These are phyloP conservation scores for Morone saxatilis DNA, from an alignment of 2,113 vertebrate genomes.

Conservation along the genomic window DNA sequence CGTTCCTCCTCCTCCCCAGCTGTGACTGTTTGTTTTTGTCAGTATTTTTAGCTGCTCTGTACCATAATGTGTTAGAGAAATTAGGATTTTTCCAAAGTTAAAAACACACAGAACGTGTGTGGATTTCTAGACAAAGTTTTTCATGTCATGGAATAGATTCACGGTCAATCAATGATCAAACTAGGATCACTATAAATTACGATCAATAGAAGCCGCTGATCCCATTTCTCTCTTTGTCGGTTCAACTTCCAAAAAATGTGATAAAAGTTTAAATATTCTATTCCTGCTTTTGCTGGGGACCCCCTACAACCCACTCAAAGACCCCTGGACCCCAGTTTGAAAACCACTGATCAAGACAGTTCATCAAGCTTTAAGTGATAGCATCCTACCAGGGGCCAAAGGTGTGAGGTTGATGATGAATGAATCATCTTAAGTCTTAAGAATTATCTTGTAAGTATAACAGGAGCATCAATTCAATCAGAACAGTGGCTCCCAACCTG, in stretches of 20 bases:
- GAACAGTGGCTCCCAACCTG: too few relatives aligned
- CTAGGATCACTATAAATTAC: too few relatives aligned
- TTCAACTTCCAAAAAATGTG: too few relatives aligned
- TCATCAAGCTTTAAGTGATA: neutral
- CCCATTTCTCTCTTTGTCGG: too few relatives aligned
- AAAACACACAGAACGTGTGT: neutral
- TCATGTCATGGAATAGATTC: too few relatives aligned
- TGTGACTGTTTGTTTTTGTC: conserved; percentile 5
- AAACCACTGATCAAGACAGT: neutral
- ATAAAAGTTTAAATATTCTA: too few relatives aligned
- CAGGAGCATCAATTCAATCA: neutral
- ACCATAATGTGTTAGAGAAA: conserved; percentile 2
- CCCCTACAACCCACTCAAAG: too few relatives aligned
- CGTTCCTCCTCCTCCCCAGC: neutral
- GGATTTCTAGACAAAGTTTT: too few relatives aligned
- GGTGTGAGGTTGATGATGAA: neutral
- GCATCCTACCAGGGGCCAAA: neutral
- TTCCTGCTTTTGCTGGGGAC: too few relatives aligned
- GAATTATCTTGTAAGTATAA: neutral
- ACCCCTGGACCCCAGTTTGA: too few relatives aligned
- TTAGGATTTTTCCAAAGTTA: neutral
- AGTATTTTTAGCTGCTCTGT: neutral
- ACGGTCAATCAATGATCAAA: too few relatives aligned
- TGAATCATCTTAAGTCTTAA: neutral
- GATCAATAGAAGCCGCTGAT: too few relatives aligned